A percentile compares a stretch with the other conserved stretches of the same genome.
These are phyloP conservation scores for Tupaia chinensis DNA, from an alignment of 2,113 vertebrate genomes.

Conservation along the genomic window DNA sequence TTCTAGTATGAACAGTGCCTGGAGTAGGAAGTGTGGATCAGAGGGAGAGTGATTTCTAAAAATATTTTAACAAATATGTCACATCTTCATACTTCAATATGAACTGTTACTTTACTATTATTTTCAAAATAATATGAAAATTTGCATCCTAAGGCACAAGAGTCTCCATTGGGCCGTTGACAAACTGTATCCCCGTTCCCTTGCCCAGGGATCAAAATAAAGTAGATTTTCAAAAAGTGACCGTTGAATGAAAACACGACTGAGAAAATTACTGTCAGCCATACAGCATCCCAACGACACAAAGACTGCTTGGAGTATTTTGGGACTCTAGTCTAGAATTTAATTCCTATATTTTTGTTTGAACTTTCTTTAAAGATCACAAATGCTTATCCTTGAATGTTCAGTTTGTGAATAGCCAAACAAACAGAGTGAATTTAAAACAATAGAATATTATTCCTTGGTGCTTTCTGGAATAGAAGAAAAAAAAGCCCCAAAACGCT, in stretches of 20 bases:
- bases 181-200: neutral
- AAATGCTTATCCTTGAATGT: neutral
- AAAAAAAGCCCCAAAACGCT: neutral
- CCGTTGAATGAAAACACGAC: neutral
- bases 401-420: neutral
- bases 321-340: neutral
- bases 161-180: neutral
- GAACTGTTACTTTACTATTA: neutral
- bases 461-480: neutral
- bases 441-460: neutral
- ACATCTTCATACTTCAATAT: neutral
- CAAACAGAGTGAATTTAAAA: neutral
- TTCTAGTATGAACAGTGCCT: slow-evolving; percentile 12
- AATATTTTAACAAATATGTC: slow-evolving; percentile 25
- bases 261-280: neutral
- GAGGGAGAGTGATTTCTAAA: neutral
- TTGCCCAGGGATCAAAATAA: neutral
- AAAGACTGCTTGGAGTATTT: neutral
- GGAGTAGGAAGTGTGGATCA: neutral
- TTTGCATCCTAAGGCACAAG: neutral
- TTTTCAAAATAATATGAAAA: neutral
- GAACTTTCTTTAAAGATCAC: neutral
- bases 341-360: neutral
- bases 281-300: neutral
- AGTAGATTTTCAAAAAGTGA: neutral